A percentile compares a stretch with the other conserved stretches of the same genome.
Conservation (phyloP, 2,888 invertebrate species). For the Calliopum simillimum region DNA sequence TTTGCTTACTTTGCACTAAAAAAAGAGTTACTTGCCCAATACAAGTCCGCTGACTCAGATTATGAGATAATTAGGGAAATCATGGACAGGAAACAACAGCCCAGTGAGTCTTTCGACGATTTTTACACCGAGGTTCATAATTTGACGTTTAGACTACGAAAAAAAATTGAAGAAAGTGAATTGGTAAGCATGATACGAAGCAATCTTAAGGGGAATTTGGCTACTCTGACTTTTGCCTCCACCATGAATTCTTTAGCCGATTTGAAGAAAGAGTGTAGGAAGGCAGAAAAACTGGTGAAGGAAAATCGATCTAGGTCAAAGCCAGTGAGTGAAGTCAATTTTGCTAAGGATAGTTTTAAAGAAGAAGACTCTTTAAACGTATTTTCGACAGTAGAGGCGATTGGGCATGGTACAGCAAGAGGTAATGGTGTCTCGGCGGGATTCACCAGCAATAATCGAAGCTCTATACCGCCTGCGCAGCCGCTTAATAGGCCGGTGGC, state of each 20-base stretch:
- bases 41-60: no score
- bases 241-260: not conserved
- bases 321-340: not conserved
- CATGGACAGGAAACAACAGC: conserved; percentile 31
- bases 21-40: no score
- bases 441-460: no score
- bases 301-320: not conserved
- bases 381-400: not conserved
- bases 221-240: not conserved
- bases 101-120: conserved; percentile 23
- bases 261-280: not conserved
- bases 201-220: not conserved
- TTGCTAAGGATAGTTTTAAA: not conserved
- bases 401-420: no score
- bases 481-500: no score
- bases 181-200: conserved; percentile 1
- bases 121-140: conserved; percentile 34
- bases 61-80: conserved; percentile 32
- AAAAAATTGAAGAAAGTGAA: conserved; percentile 22
- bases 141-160: conserved; percentile 18
- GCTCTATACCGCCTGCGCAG: no score
- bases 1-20: no score
- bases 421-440: no score
- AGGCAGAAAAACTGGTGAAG: not conserved
- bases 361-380: no score